Evolutionary conservation across 2,888 invertebrate species (phyloP).

Genomic region (Nineta flava): DNA sequence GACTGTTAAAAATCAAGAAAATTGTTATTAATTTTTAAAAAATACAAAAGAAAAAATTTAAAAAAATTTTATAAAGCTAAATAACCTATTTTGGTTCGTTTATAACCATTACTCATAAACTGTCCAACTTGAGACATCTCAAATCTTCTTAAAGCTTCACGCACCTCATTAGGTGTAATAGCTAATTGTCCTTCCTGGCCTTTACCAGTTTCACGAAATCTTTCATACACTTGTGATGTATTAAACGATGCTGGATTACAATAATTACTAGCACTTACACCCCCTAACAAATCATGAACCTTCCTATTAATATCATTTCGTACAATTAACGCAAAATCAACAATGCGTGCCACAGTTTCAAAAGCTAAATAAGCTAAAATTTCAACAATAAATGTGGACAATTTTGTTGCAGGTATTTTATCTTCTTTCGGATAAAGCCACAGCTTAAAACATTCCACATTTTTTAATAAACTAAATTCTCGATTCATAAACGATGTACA

Average conservation of each 20-base stretch:
- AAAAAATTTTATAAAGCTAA: slow-evolving; percentile 1
- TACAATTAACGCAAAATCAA: slow-evolving; percentile 68
- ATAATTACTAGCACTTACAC: slow-evolving; percentile 44
- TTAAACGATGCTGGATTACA: slow-evolving; percentile 44
- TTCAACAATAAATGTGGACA: slow-evolving; percentile 49
- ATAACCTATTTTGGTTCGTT: not conserved
- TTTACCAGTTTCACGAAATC: slow-evolving; percentile 26
- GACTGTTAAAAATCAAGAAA: no score
- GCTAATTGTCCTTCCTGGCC: slow-evolving; percentile 51
- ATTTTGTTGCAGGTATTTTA: slow-evolving; percentile 24
- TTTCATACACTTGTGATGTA: slow-evolving; percentile 35
- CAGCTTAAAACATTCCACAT: slow-evolving; percentile 11
- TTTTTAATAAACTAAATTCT: slow-evolving; percentile 18
- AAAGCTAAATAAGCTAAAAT: slow-evolving; percentile 74
- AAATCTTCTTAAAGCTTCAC: slow-evolving; percentile 65
- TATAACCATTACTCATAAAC: slow-evolving; percentile 12
- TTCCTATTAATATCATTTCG: slow-evolving; percentile 58
- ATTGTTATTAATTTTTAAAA: no score
- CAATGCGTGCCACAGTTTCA: slow-evolving; percentile 79
- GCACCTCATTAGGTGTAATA: slow-evolving; percentile 64
- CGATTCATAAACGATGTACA: slow-evolving; percentile 48
- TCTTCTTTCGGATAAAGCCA: slow-evolving; percentile 49
- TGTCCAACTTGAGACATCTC: slow-evolving; percentile 41
- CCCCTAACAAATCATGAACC: slow-evolving; percentile 50
- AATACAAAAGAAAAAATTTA: no score